Evolutionary conservation across 1,140 invertebrate species (phyloP), one percentile per base, ranked within the genome.

Genomic region (Bombus waltoni): DNA sequence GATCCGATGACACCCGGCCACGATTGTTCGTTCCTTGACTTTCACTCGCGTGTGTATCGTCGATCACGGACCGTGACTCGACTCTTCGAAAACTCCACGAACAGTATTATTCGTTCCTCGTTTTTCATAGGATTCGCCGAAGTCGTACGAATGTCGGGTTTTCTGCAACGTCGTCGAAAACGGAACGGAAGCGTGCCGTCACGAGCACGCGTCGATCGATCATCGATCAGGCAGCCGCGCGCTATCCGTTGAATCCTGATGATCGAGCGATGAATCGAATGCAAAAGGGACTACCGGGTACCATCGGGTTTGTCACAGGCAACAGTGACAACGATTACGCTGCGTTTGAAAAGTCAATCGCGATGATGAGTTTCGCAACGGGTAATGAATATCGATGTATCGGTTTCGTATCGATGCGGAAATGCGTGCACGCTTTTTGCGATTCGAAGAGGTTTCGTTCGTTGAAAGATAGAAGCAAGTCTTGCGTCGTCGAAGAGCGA

Each of bases 41-140:
- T 93, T 92, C 92, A 93, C 89, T 90, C 86, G 75, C 76, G 75
- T 75, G 75, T 68, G 88, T 88, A 85, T 74, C 82, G 87, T 84
- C 90, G 91, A 92, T 91, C 92, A 88, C 87, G 65, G 78, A 86
- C 88, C 92, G 90, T 93, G 92, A 93, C 92, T 93, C 82, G 91
- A 86, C 87, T 90, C 84, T 91, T 92, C 86, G 80, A 81, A 85
- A 84, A 89, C 86, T 82, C 87, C 87, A 77, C 79, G 91, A 77
- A 87, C 68, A 76, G 44, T 53, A 71, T 77, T 38, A 77, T 77
- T 62, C 86, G 81, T 90, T 85, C 66, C 82, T 76, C 73, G 81
- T 87, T 90, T 91, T 83, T 72, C 78, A 68, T 70, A 81, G 88
- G 90, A 89, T 91, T 92, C 92, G 90, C 92, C 91, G 92, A 92